A percentile compares a stretch with the other conserved stretches of the same genome.
Evolutionary conservation across 2,113 vertebrate species (phyloP).

Genomic region (Tylochromis polylepis): DNA sequence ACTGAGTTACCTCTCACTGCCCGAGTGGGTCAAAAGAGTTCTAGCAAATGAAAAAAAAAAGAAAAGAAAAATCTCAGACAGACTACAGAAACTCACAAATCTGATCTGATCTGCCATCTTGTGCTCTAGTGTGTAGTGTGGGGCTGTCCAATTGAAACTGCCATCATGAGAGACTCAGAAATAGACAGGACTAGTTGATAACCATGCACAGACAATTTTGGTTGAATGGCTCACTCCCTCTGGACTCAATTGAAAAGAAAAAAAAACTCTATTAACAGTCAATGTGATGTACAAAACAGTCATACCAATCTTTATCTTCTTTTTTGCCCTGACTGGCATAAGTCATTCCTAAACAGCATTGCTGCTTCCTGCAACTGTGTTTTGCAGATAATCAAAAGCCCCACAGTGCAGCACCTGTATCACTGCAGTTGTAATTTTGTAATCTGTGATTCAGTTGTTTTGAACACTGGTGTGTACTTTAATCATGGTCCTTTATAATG

Average conservation of each 20-base stretch:
- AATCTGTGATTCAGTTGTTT: not conserved
- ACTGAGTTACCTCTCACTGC: slow-evolving; percentile 25
- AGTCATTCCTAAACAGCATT: not conserved
- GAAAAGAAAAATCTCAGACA: not conserved
- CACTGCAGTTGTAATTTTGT: not conserved
- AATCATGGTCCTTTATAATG: not conserved
- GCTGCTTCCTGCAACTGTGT: not conserved
- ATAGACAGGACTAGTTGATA: slow-evolving; percentile 24
- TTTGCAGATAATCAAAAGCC: not conserved
- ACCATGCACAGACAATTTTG: not conserved
- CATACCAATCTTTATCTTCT: not conserved
- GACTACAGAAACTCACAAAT: slow-evolving; percentile 27
- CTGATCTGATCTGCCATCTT: slow-evolving; percentile 17
- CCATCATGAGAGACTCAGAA: not conserved
- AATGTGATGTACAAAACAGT: not conserved
- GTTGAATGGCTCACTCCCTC: not conserved
- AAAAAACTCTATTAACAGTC: not conserved
- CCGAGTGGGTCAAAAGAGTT: slow-evolving; percentile 19
- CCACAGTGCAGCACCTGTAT: not conserved
- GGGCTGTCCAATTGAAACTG: not conserved
- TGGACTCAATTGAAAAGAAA: not conserved
- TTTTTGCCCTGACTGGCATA: not conserved
- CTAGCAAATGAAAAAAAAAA: slow-evolving; percentile 5
- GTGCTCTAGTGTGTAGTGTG: not conserved
- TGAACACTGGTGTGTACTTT: not conserved